A percentile compares a stretch with the other conserved stretches of the same genome.
Conservation (phyloP, 1,140 invertebrate genomes). For the Pachyrhynchus sulphureomaculatus region DNA sequence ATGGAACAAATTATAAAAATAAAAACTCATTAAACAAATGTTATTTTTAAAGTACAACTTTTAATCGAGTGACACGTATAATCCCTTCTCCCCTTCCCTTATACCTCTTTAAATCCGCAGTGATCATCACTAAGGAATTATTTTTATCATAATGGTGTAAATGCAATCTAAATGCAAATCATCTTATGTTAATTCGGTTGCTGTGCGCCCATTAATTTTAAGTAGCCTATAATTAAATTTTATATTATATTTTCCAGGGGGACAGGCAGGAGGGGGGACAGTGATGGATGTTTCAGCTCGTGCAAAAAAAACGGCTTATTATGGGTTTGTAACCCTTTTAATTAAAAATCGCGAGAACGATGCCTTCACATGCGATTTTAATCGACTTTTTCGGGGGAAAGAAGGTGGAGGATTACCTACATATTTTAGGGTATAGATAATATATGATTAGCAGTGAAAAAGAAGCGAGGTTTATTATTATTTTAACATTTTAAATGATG, state of each 20-base stretch:
- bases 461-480: too few species aligned
- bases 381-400: slow-evolving; percentile 20
- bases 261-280: background rate
- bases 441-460: too few species aligned
- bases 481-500: too few species aligned
- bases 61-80: background rate
- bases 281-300: slow-evolving; percentile 12
- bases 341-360: slow-evolving; percentile 29
- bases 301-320: slow-evolving; percentile 31
- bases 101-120: background rate
- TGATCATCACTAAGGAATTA: slow-evolving; percentile 42
- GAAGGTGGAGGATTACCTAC: too few species aligned
- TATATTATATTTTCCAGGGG: slow-evolving; percentile 46
- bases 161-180: slow-evolving; percentile 54
- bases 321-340: slow-evolving; percentile 33
- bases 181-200: slow-evolving; percentile 52
- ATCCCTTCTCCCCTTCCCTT: background rate
- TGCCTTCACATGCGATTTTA: slow-evolving; percentile 17
- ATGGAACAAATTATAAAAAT: too few species aligned
- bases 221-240: slow-evolving; percentile 53
- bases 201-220: slow-evolving; percentile 51
- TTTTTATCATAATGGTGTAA: slow-evolving; percentile 52
- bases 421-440: too few species aligned
- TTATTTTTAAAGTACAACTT: too few species aligned
- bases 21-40: too few species aligned